Evolutionary conservation across 2,797 vertebrate genomes (phyloP), one percentile per base, ranked within the genome.

Genomic region (Poeciliopsis gracilis): DNA sequence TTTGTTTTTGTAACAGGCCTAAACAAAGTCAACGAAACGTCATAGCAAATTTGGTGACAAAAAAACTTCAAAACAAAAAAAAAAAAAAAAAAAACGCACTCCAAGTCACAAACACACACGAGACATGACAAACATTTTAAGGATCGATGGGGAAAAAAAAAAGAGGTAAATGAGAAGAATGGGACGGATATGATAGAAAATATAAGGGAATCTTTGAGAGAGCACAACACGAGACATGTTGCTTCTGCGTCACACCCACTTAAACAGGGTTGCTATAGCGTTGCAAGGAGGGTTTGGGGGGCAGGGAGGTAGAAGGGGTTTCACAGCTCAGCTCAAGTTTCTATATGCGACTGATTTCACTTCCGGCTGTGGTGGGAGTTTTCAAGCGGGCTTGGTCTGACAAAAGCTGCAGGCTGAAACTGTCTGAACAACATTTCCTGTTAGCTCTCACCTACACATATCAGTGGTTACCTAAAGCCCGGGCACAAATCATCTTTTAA

Each of bases 281-380:
- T 49, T 80, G 80, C 77, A 82, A 73, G 84, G 67, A 79, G 72
- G 80, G 83, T 3, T 12, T 5, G 20, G 66, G 63, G 30, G 9
- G 66, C 9, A 25, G 51, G 23, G 51, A 25, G 49, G 20, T 23
- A 51, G 28, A 18, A 20, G 18, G 61, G 16, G 18, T 63, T 63
- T 70, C 72, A 18, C 38, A 79, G 84, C 81, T 74, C 66, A 38
- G 36, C 82, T 72, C 66, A 2, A 83, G 77, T 89, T 92, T 93
- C 90, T 92, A 86, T 84, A 91, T 81, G 89, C 66, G 79, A 86
- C 88, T 82, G 86, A 92, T 94, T 94, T 94, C 90, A 90, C 84
- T 93, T 95, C 94, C 86, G 92, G 93, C 81, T 95, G 93, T 5
- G 93, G 94, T 91, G 89, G 84, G 89, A 87, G 92, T 90, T 96